Evolutionary conservation across 92 coral and sea anemone genomes (phyloP).

Genomic region (Muricea muricata): DNA sequence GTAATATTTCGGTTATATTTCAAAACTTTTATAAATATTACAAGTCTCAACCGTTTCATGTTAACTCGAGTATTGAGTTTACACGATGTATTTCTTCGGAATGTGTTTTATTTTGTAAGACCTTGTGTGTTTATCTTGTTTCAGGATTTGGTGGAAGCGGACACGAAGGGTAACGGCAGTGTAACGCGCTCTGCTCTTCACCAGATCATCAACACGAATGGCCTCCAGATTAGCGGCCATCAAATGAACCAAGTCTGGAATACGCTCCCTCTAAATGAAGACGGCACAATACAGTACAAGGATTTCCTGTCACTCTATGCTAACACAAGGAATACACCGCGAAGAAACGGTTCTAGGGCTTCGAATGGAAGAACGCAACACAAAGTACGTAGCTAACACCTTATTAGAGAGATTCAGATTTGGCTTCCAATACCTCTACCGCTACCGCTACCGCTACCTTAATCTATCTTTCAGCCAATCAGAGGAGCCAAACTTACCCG

Average conservation of each 20-base stretch:
- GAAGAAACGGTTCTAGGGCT: slow-evolving; percentile 52
- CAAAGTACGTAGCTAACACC: not conserved
- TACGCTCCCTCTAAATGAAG: slow-evolving; percentile 65
- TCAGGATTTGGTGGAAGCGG: slow-evolving; percentile 87
- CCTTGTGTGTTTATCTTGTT: not conserved
- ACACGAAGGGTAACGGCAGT: slow-evolving; percentile 68
- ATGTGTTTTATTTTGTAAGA: no score
- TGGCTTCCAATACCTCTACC: no score
- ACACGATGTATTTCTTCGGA: no score
- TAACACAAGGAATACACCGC: slow-evolving; percentile 64
- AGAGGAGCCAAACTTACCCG: no score
- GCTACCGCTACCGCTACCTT: no score
- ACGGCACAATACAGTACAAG: slow-evolving; percentile 82
- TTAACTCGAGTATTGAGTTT: no score
- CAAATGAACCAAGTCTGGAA: slow-evolving; percentile 89
- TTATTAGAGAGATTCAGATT: no score
- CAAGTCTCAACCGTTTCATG: no score
- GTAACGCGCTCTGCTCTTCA: slow-evolving; percentile 67
- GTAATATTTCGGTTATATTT: no score
- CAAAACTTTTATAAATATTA: no score
- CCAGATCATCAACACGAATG: slow-evolving; percentile 79
- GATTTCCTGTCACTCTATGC: slow-evolving; percentile 84
- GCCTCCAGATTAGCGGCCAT: slow-evolving; percentile 83
- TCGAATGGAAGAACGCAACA: slow-evolving; percentile 80
- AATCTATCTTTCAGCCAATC: no score